Base-by-base conservation (phyloP, 2,797 vertebrate genomes). In the Zenarchopterus dispar region DNA sequence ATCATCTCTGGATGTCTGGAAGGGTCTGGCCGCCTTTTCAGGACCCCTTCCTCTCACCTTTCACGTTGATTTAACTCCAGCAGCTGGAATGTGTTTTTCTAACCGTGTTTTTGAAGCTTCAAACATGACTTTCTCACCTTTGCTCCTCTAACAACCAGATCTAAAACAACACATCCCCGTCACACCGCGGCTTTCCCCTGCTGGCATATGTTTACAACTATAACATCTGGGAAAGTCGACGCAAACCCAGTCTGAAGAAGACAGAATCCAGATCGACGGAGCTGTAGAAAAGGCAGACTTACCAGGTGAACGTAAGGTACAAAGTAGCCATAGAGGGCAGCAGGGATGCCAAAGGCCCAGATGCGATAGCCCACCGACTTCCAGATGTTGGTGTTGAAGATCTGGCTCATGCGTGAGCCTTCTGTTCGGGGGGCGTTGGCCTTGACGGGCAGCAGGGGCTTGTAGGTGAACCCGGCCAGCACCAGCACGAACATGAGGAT, bases 271-370 rank as follows among this genome's bases (percentile, higher is more conserved):
- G 18, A 54, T 16, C 8, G 13, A 18, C 10, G 13, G 16, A 22
- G 15, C 2, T 10, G 22, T 1, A n/a, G 18, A 10, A 36, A 13
- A 26, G 8, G 2, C 4, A 4, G 21, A 93, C 96, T 96, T 84
- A 98, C 97, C 95, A 99, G 91, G 80, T 99, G 97, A 82, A 99
- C 96, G 0, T 99, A 99, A 84, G 97, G 97, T 90, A 99, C 97
- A 65, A 95, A 99, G 84, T 99, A 99, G 57, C 97, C 97, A 31
- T 98, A 99, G 24, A 99, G 95, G 0, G 97, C 97, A 2, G 94
- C 90, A 0, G 97, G 97, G 61, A 99, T 94, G 6, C 97, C 97
- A 2, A 96, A 91, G 8, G 95, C 96, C 97, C 97, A 99, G 67
- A 98, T 96, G 13, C 95, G 91, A 67, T 98, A 99, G 48, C 95